These are phyloP conservation scores for Napeogenes inachia DNA, from an alignment of 2,888 invertebrate species.

Conservation along the genomic window DNA sequence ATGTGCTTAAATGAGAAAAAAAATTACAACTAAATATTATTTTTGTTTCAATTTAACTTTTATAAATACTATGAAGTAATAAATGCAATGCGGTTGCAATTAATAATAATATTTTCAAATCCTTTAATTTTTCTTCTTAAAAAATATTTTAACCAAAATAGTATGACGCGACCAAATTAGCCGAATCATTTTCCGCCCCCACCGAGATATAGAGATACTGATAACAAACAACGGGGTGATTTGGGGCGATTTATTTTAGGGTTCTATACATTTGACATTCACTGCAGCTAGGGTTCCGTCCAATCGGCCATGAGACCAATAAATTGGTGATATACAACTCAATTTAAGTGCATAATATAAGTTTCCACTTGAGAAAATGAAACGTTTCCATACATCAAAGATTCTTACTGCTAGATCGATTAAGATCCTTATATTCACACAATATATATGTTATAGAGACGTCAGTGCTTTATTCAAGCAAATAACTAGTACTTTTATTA, in stretches of 20 bases:
- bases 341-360: neutral
- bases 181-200: slow-evolving; percentile 20
- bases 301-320: neutral
- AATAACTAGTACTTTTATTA: no score
- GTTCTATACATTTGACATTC: slow-evolving; percentile 20
- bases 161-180: slow-evolving; percentile 22
- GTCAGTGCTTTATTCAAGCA: no score
- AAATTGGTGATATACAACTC: neutral
- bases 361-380: neutral
- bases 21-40: no score
- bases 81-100: no score
- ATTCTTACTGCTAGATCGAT: no score
- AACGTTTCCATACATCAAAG: neutral
- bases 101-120: no score
- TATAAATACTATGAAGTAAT: no score
- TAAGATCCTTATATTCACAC: no score
- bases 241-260: slow-evolving; percentile 17
- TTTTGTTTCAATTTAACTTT: no score
- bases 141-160: slow-evolving; percentile 7
- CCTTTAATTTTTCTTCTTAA: no score
- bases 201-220: slow-evolving; percentile 20
- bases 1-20: no score
- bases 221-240: slow-evolving; percentile 25
- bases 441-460: no score
- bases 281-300: slow-evolving; percentile 7